Evolutionary conservation across 1,140 invertebrate species (phyloP), one percentile per base, ranked within the genome.

Genomic region (Zaprionus vittiger): DNA sequence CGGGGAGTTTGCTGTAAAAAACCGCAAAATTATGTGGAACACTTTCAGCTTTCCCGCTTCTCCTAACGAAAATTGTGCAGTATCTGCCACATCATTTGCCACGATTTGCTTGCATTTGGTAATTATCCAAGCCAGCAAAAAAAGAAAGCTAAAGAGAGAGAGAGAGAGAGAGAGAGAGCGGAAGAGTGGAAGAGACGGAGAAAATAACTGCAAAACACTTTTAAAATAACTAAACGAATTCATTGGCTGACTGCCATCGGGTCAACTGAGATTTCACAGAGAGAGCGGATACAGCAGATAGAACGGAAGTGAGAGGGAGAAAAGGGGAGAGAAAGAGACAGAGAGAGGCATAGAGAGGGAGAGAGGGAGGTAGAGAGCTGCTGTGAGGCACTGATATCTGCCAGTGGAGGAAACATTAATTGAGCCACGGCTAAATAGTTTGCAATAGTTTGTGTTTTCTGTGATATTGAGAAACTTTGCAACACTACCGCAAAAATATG

Each of bases 131-230:
- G 81, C 79, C 79, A 71, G 20, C 15, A 11, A 24, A 52, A 52
- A 12, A 52, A 20, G 0, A 4, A 24, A 52, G 20, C 4, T 9
- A 52, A 20, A 22, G 17, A 22, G 47, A 11, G 47, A 20, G 17
- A 11, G 47, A 20, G 17, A 22, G 3, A 1, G 17, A 20, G 17
- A 47, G 1, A 47, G 44, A 17, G 4, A 7, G 9, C 9, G 7
- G 28, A 31, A 22, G 6, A 11, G 47, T 2, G 11, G 22, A n/a
- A 49, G 47, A 17, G 47, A 7, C 1, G 22, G 41, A n/a, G n/a
- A 52, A 52, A 81, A 76, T 86, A 86, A 86, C 86, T 86, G 73
- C 83, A 77, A 82, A 81, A 79, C 83, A 84, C 85, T 86, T 86
- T 84, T 11, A 20, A 52, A 52, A 52, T 52, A 52, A 52, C 47